These are phyloP conservation scores for Eucriotettix oculatus DNA, from an alignment of 2,888 invertebrate genomes.

Conservation along the genomic window DNA sequence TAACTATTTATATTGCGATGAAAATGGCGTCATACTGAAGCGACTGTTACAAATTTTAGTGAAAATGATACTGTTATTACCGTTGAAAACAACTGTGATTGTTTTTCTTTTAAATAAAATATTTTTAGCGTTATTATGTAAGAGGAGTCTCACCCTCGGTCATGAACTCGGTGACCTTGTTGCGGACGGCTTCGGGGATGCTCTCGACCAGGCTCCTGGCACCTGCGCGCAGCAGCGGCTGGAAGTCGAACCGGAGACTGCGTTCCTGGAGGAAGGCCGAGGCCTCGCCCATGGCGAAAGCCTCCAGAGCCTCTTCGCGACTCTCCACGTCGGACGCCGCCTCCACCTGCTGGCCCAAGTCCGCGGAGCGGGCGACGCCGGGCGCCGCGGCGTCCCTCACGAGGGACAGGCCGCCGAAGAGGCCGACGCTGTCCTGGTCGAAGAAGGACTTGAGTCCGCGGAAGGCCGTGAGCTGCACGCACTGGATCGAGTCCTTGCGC, in stretches of 20 bases:
- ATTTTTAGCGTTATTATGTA: too few relatives aligned
- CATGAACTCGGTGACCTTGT: conserved; percentile 34
- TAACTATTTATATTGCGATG: too few relatives aligned
- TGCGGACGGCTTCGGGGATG: conserved; percentile 37
- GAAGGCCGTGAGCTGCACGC: conserved; percentile 40
- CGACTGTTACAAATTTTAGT: too few relatives aligned
- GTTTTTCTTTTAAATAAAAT: too few relatives aligned
- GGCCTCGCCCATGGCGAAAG: conserved; percentile 34
- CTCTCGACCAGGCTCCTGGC: conserved; percentile 31
- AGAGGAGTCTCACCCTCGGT: conserved; percentile 30
- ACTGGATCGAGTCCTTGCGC: conserved; percentile 43
- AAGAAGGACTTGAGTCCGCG: conserved; percentile 39
- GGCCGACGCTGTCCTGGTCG: conserved; percentile 35
- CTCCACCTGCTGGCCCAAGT: conserved; percentile 30
- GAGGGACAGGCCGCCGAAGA: conserved; percentile 37
- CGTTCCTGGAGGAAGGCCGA: conserved; percentile 39
- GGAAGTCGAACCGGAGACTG: conserved; percentile 32
- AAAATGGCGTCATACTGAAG: too few relatives aligned
- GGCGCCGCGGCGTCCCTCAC: conserved; percentile 18
- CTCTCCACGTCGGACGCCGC: conserved; percentile 30
- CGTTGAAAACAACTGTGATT: too few relatives aligned
- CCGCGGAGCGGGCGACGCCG: conserved; percentile 24
- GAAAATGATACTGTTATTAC: too few relatives aligned
- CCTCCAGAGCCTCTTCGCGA: conserved; percentile 37
- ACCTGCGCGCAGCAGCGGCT: conserved; percentile 24